Evolutionary conservation across 2,888 invertebrate genomes (phyloP), one percentile per base, ranked within the genome.

Genomic region (Oscheius sp.): DNA sequence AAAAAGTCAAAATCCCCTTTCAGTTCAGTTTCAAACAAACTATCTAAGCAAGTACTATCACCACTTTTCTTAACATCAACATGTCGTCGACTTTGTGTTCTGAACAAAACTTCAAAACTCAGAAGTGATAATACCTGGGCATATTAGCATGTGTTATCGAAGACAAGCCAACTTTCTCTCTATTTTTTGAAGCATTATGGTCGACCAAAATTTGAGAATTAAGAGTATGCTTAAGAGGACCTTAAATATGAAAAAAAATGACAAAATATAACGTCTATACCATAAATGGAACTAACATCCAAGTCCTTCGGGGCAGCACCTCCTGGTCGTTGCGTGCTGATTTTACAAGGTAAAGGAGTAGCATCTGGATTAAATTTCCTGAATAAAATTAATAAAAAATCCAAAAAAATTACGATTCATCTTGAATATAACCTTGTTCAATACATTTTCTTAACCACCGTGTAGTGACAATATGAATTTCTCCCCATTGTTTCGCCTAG

Each of bases 401-500:
- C 14, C 20, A 44, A 38, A 17, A 56, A 64, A 51, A 67, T 33
- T 2, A 77, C 74, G 41, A 36, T 44, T 75, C 75, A n/a, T 72
- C 69, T 20, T 75, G 62, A 2, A 77, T 36, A 66, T 72, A 68
- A 8, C 75, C 80, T 32, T 54, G 6, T 32, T 77, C 77, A 9
- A 77, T 61, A 49, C 76, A 75, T 49, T 74, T 76, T 24, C 67
- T 54, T 14, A 82, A 20, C 82, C 82, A 82, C 50, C 73, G 51
- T 0, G 68, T 26, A 8, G 70, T 70, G 20, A 82, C 82, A 45
- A 82, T 73, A 0, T 67, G 26, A 5, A 82, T 61, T n/a, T 68
- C 69, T 32, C 72, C 74, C 82, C 82, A 82, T 59, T 80, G 74
- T 5, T 49, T 36, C 4, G 82, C 82, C 72, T 72, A 45, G 41